Percentiles rank a stretch among this genome's conserved stretches.
phyloP scores from a whole-genome alignment of 37 sponge, comb jelly and placozoan genomes.

The Lycopodina hypogea region DNA sequence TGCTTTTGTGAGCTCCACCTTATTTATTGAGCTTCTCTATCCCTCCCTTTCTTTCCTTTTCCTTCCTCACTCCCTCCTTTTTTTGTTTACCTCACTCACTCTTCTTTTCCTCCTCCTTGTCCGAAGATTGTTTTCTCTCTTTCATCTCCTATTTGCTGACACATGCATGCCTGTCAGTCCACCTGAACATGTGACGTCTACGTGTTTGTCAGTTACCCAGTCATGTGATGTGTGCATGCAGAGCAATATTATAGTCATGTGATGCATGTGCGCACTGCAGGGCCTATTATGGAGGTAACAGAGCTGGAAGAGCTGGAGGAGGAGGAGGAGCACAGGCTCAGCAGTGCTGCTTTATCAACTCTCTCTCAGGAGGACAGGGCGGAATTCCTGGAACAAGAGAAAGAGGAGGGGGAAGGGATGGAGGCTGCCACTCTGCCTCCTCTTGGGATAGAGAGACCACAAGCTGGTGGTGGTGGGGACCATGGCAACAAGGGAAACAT shows the following conservation, averaged over 20 bases:
- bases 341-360: background rate
- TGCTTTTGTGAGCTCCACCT: too few relatives aligned
- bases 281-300: slow-evolving; percentile 55
- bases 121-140: background rate
- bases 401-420: slow-evolving; percentile 9
- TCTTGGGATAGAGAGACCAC: background rate
- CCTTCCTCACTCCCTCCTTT: too few relatives aligned
- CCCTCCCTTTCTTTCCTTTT: too few relatives aligned
- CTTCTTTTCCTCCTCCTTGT: background rate
- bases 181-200: too few relatives aligned
- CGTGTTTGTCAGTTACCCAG: too few relatives aligned
- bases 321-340: slow-evolving; percentile 9
- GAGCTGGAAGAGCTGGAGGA: slow-evolving; percentile 56
- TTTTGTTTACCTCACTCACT: too few relatives aligned
- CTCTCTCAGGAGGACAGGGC: slow-evolving; percentile 33
- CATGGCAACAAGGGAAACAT: background rate
- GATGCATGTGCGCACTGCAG: slow-evolving; percentile 15
- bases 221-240: too few relatives aligned
- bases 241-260: background rate
- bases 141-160: background rate
- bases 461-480: background rate
- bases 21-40: too few relatives aligned
- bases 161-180: background rate
- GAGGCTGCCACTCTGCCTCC: too few relatives aligned
- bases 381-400: slow-evolving; percentile 19